Percentiles rank a stretch among this genome's conserved stretches.
These are phyloP conservation scores for Agonopterix alstromeriana DNA, from an alignment of 2,888 invertebrate genomes.

Conservation along the genomic window DNA sequence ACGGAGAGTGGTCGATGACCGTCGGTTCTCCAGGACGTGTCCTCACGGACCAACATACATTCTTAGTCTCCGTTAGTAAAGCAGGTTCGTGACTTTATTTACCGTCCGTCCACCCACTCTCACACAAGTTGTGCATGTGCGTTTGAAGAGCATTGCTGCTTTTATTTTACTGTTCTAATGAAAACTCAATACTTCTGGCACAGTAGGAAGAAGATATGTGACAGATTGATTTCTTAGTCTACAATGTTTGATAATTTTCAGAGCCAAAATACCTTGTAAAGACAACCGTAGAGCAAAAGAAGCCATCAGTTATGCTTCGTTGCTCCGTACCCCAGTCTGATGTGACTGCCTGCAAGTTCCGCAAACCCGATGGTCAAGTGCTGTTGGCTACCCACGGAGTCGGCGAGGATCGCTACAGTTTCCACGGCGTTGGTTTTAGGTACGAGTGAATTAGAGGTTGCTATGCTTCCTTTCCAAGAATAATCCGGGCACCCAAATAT, in stretches of 20 bases:
- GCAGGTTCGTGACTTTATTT: too few species aligned
- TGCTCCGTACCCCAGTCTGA: conserved; percentile 34
- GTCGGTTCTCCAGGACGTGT: conserved; percentile 37
- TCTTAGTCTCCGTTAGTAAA: conserved; percentile 12
- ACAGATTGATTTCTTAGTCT: too few species aligned
- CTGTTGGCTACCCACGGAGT: conserved; percentile 44
- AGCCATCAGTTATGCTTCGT: conserved; percentile 30
- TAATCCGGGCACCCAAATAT: too few species aligned
- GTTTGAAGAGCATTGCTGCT: too few species aligned
- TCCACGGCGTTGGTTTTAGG: conserved; percentile 31
- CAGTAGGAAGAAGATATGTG: too few species aligned
- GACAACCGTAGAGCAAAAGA: conserved; percentile 25
- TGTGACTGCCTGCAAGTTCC: conserved; percentile 48
- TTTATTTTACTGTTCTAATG: too few species aligned
- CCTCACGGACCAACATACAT: conserved; percentile 21
- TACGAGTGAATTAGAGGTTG: conserved; percentile 10
- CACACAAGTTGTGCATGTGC: too few species aligned
- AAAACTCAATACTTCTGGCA: too few species aligned
- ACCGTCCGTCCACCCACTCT: too few species aligned
- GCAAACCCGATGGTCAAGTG: conserved; percentile 37
- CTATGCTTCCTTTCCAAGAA: too few species aligned
- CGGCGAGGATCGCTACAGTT: conserved; percentile 41
- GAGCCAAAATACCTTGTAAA: conserved; percentile 32
- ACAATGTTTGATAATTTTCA: conserved; percentile 14
- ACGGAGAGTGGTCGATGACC: conserved; percentile 43